Percentiles rank a stretch among this genome's conserved stretches.
Conservation (phyloP, 1,140 invertebrate species). For the Agrypnia vestita region DNA sequence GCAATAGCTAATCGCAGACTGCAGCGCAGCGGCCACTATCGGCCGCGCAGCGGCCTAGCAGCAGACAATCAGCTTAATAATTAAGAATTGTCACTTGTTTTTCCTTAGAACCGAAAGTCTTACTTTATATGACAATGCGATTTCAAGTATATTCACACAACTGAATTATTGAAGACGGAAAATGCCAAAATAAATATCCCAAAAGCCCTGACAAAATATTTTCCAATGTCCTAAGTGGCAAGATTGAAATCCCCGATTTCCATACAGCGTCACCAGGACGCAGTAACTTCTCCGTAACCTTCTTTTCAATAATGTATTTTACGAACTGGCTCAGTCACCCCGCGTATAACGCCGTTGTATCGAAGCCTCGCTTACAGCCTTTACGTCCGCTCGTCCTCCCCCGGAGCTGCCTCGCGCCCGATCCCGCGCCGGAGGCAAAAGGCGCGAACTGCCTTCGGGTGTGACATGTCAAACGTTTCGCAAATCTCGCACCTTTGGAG, state of each 20-base stretch:
- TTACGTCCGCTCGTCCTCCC: not conserved
- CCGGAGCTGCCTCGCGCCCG: not conserved
- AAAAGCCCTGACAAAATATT: not conserved
- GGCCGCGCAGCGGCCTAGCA: too few relatives aligned
- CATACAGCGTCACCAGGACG: conserved; percentile 11
- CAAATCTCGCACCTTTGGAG: not conserved
- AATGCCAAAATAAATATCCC: too few relatives aligned
- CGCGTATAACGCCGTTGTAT: conserved; percentile 20
- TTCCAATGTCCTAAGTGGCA: conserved; percentile 15
- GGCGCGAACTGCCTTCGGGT: not conserved
- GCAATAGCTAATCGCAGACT: too few relatives aligned
- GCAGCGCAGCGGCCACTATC: too few relatives aligned
- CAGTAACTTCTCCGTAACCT: conserved; percentile 15
- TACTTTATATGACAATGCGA: too few relatives aligned
- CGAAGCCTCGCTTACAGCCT: conserved; percentile 7
- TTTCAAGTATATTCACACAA: too few relatives aligned
- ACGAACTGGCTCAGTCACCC: conserved; percentile 19
- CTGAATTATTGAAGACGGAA: too few relatives aligned
- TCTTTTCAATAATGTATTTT: conserved; percentile 46
- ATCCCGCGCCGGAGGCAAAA: not conserved
- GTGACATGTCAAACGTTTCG: not conserved
- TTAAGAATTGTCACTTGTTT: too few relatives aligned
- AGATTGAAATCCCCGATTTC: conserved; percentile 24
- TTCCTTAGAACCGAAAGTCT: too few relatives aligned
- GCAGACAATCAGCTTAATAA: too few relatives aligned